Conservation (phyloP, 1,140 invertebrate genomes). For the Sycophila sp. region DNA sequence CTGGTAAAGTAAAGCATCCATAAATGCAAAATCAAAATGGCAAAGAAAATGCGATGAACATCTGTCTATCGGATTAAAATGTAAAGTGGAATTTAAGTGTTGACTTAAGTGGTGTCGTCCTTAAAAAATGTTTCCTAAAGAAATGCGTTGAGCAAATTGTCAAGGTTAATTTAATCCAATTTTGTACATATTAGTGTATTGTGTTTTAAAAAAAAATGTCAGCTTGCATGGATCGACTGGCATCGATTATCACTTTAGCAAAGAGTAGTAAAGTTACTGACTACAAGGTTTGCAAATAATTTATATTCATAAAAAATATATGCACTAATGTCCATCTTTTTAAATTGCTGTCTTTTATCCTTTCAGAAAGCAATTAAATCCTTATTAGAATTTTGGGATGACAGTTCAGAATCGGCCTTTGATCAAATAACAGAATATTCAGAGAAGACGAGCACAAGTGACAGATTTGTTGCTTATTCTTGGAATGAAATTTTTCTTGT, state of each 20-base stretch:
- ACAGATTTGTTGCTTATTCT: conserved; percentile 1
- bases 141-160: not conserved
- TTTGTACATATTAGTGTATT: conserved; percentile 5
- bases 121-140: not conserved
- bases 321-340: not conserved
- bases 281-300: conserved; percentile 42
- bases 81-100: not conserved
- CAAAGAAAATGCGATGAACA: too few species aligned
- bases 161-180: conserved; percentile 5
- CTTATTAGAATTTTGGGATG: conserved; percentile 44
- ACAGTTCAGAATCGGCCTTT: conserved; percentile 37
- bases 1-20: too few species aligned
- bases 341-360: conserved; percentile 14
- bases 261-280: conserved; percentile 43
- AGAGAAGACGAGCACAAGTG: not conserved
- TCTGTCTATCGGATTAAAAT: too few species aligned
- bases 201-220: conserved; percentile 43
- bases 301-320: too few species aligned
- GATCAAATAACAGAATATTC: conserved; percentile 44
- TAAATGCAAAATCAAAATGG: too few species aligned
- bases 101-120: not conserved
- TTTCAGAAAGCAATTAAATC: conserved; percentile 41
- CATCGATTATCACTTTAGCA: conserved; percentile 32
- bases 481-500: conserved; percentile 45
- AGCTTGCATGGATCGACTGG: conserved; percentile 37